Conservation (phyloP, 2,888 invertebrate species). For the Drosophila putrida region DNA sequence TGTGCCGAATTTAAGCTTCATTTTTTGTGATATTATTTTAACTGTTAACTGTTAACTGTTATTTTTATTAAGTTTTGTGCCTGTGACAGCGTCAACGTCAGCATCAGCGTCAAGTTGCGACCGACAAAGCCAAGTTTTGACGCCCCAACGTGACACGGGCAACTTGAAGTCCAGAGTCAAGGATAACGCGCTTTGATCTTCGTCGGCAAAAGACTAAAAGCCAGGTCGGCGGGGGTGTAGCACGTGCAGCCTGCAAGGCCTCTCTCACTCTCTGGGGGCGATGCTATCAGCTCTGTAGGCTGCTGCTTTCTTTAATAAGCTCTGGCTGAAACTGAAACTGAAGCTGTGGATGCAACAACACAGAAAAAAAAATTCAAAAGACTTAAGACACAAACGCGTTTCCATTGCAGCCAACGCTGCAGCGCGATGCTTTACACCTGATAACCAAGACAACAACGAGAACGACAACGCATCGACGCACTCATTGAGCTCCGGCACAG, state of each 20-base stretch:
- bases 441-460: conserved; percentile 53
- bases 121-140: conserved; percentile 54
- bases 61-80: conserved; percentile 70
- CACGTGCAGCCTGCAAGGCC: conserved; percentile 59
- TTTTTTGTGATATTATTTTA: conserved; percentile 37
- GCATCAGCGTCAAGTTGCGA: conserved; percentile 31
- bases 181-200: conserved; percentile 70
- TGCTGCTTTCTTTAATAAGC: conserved; percentile 67
- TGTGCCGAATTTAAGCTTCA: conserved; percentile 50
- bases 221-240: conserved; percentile 62
- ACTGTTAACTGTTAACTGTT: conserved; percentile 50
- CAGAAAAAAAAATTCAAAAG: conserved; percentile 57
- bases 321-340: conserved; percentile 21
- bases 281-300: conserved; percentile 45
- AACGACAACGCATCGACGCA: conserved; percentile 35
- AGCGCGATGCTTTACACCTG: conserved; percentile 78
- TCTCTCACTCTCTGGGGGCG: conserved; percentile 48
- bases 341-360: conserved; percentile 1
- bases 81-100: conserved; percentile 50
- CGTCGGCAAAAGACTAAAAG: conserved; percentile 33
- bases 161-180: conserved; percentile 26
- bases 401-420: conserved; percentile 38
- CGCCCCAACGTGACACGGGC: conserved; percentile 57
- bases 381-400: conserved; percentile 78
- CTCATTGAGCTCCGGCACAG: conserved; percentile 69